Evolutionary conservation across 2,888 invertebrate genomes (phyloP), one percentile per base, ranked within the genome.

Genomic region (Hyles lineata): DNA sequence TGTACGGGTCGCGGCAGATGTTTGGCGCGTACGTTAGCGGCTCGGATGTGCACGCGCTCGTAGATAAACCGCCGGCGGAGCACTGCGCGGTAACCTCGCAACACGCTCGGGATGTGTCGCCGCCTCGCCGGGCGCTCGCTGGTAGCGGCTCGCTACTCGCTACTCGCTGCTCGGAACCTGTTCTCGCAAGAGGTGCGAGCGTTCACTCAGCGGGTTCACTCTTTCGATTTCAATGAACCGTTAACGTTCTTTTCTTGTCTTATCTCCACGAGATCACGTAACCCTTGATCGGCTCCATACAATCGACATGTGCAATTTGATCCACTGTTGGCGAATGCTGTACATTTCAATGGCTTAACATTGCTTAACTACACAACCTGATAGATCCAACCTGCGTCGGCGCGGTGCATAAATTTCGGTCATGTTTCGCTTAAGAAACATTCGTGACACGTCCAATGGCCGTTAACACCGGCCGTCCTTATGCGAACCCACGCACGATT

Each of bases 221-320:
- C 89, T 92, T 92, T 92, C 91, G 90, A 89, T 93, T 93, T 92
- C 92, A 92, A 93, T 93, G 91, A 93, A 94, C 94, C 93, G 94
- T 93, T 94, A 93, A 93, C 86, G 89, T 86, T 89, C 86, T 90
- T 89, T 89, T 67, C 43, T 67, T 90, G 85, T 87, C 89, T 90
- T 91, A 90, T 92, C 90, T 86, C 81, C 80, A 82, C 82, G 80
- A 84, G 82, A 89, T 88, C 90, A 88, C 88, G 90, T 89, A 90
- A 91, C 85, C 9, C 80, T 81, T 82, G 84, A 85, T 84, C 84
- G 79, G 69, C 72, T 80, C 76, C 76, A 58, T 72, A 82, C 80
- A 83, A 83, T 82, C 76, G 76, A 71, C 70, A 72, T 77, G 75
- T 77, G 73, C 35, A 58, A 63, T 43, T 43, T 43, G 69, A 25